Conservation (phyloP, 2,113 vertebrate genomes). For the Thamnaconus septentrionalis region DNA sequence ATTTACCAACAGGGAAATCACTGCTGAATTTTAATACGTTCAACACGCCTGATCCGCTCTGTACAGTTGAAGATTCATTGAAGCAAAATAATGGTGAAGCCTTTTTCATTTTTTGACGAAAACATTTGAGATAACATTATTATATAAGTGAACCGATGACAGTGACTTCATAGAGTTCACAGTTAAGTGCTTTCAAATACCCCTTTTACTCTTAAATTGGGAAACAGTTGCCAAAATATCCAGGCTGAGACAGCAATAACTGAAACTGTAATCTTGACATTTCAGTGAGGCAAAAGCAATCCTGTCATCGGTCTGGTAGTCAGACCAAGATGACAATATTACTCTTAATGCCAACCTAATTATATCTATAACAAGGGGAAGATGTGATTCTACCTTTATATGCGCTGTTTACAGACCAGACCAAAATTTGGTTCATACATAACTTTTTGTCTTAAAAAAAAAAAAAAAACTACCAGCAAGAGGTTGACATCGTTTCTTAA, state of each 20-base stretch:
- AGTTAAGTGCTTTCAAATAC: slow-evolving; percentile 11
- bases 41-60: too few relatives aligned
- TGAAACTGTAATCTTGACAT: background rate
- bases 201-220: slow-evolving; percentile 16
- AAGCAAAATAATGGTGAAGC: background rate
- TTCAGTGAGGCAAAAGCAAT: background rate
- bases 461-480: background rate
- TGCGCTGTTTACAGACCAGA: too few relatives aligned
- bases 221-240: slow-evolving; percentile 6
- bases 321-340: slow-evolving; percentile 12
- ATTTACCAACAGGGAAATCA: too few relatives aligned
- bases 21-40: too few relatives aligned
- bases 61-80: too few relatives aligned
- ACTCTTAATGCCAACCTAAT: slow-evolving; percentile 10
- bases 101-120: slow-evolving; percentile 21
- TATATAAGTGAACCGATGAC: slow-evolving; percentile 10
- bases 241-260: slow-evolving; percentile 46
- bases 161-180: slow-evolving; percentile 3
- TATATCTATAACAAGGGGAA: slow-evolving; percentile 13
- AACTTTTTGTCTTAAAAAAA: too few relatives aligned
- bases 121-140: background rate
- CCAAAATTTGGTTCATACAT: too few relatives aligned
- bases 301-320: slow-evolving; percentile 7
- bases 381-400: slow-evolving; percentile 16
- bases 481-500: slow-evolving; percentile 46